Evolutionary conservation across 2,113 vertebrate species (phyloP).

Genomic region (Heterotilapia buettikoferi): DNA sequence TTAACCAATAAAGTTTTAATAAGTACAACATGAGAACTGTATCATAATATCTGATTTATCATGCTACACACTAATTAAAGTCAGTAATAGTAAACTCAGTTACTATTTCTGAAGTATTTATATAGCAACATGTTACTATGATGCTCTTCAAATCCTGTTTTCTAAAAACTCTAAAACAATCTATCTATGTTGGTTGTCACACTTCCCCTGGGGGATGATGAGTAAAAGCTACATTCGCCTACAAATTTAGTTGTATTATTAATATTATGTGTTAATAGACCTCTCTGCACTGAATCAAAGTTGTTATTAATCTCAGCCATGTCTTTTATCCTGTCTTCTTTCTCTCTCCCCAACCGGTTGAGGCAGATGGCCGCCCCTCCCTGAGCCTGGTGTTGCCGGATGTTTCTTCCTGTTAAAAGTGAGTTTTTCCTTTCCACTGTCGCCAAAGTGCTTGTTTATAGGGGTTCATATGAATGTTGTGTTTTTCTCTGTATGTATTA

Average conservation of each 20-base stretch:
- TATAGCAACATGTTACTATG: background rate
- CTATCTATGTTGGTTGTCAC: background rate
- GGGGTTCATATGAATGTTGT: background rate
- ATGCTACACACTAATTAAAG: background rate
- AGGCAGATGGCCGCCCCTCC: background rate
- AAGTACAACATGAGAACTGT: background rate
- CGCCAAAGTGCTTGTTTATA: background rate
- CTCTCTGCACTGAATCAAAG: background rate
- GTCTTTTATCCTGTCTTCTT: background rate
- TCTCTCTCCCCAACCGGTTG: background rate
- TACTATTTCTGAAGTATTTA: background rate
- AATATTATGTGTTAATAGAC: background rate
- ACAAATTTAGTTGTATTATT: background rate
- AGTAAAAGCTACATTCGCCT: background rate
- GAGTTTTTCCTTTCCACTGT: background rate
- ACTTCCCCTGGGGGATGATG: background rate
- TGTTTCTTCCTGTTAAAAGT: background rate
- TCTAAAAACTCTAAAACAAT: background rate
- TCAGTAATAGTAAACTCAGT: background rate
- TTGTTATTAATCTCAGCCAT: background rate
- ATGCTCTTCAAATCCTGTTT: background rate
- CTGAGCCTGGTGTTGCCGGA: background rate
- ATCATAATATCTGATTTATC: background rate
- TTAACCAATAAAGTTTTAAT: background rate
- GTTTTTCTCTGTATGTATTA: background rate